These are phyloP conservation scores for Oryctes rhinoceros DNA, from an alignment of 1,140 invertebrate genomes.

Conservation along the genomic window DNA sequence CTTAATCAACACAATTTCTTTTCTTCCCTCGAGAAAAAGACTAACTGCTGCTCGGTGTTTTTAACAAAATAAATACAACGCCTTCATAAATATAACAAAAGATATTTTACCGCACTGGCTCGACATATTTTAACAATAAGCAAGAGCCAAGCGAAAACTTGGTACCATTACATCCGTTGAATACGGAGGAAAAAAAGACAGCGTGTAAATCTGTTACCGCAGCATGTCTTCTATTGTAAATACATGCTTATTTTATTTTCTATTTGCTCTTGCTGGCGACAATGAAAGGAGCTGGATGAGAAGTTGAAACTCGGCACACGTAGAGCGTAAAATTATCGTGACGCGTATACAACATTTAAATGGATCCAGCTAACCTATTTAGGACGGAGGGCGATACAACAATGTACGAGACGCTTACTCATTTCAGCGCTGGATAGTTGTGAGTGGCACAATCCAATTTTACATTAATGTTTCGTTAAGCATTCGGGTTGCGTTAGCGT, in stretches of 20 bases:
- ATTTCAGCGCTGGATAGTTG: neutral
- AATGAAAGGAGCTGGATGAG: neutral
- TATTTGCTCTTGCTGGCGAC: neutral
- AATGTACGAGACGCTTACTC: neutral
- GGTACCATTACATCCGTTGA: too few species aligned
- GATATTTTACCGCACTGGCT: too few species aligned
- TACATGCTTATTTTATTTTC: neutral
- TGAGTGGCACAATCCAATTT: slow-evolving; percentile 17
- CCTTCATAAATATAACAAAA: too few species aligned
- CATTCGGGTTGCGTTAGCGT: neutral
- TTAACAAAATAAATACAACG: too few species aligned
- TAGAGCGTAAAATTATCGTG: neutral
- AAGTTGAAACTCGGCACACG: neutral
- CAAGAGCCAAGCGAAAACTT: too few species aligned
- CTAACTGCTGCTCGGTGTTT: too few species aligned
- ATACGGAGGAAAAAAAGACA: neutral
- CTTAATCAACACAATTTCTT: too few species aligned
- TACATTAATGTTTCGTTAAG: slow-evolving; percentile 11
- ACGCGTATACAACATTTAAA: neutral
- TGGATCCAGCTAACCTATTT: neutral
- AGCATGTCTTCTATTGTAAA: neutral
- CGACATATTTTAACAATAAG: too few species aligned
- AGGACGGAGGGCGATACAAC: neutral
- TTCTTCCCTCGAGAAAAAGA: too few species aligned
- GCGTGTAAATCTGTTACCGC: neutral